Base-by-base conservation (phyloP, 2,888 invertebrate genomes). In the Smittia sp. region DNA sequence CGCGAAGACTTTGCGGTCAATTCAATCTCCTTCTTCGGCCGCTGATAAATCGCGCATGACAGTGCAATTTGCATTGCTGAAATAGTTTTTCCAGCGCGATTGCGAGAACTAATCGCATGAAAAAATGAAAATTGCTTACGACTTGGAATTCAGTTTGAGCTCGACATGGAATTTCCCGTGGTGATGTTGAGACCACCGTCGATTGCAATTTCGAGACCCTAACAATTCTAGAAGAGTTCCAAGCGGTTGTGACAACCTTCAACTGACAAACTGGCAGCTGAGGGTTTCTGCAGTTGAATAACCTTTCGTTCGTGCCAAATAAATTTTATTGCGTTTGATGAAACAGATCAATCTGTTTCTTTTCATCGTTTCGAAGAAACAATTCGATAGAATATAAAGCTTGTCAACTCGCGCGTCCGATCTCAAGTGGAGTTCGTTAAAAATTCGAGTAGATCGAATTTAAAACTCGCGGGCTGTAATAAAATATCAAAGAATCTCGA, bases 111-210 rank as follows among this genome's bases (percentile, higher is more conserved):
- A n/a, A 3, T 46, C n/a, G 15, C 46, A 46, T 46, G 46, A 15
- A 11, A 32, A 9, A 32, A 32, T 32, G 32, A 32, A 32, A 32
- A 32, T 32, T 32, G 32, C 15, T 46, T 6, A 3, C 46, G 15
- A 46, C 11, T 46, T 7, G 58, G 22, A 58, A 58, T 58, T 22
- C 1, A 58, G 7, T 22, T 58, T 18, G 58, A 15, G n/a, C 46
- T 46, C 46, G 46, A 58, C 3, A 22, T 20, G 58, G 22, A 58
- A 58, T 58, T 7, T 18, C 22, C 22, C 2, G 58, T 13, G 2
- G 46, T 18, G 58, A 58, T 58, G 18, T 22, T 22, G 46, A 58
- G 58, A 58, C 58, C 58, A 58, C 58, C 58, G 58, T 58, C 58
- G 6, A 22, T 22, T 58, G 58, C 18, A 58, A 58, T 58, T 58